Base-by-base conservation (phyloP, 2,797 vertebrate species). In the Falco peregrinus region DNA sequence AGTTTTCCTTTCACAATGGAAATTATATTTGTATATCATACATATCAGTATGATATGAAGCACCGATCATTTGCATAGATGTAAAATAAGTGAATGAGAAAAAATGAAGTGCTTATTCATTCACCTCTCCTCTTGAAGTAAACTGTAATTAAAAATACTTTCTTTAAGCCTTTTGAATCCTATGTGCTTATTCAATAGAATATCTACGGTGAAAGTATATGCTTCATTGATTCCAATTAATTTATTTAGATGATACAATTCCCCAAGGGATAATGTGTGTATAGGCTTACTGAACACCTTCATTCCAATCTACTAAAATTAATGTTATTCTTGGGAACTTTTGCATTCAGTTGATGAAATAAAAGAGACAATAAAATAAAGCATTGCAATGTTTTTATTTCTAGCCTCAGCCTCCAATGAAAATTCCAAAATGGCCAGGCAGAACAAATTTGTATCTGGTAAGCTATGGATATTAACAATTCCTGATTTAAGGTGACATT, bases 161-260 rank as follows among this genome's bases (percentile, higher is more conserved):
- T 92, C 13, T 86, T 81, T 78, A 90, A 74, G 59, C 10, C 45
- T 67, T 86, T 88, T 86, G 31, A 70, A 25, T 93, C 67, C 51
- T 70, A 80, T 29, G n/a, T 68, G 31, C 25, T 70, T 22, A 25
- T 91, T 75, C 80, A 95, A 63, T 29, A 60, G 37, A 71, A 91
- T 59, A 92, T 88, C 57, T 89, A 84, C 47, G 70, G 48, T 79
- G 90, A 73, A 87, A 90, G 41, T 51, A 57, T 35, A 78, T 48
- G 81, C 75, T 91, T 83, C 82, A 91, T 65, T 89, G 87, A 69
- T 84, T 95, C 53, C 35, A 96, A 89, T 90, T 95, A 92, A 89
- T 91, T 87, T 86, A 70, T 83, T 84, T 85, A 65, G 91, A 71
- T 74, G 16, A 93, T 41, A 70, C 11, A 63, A 14, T 84, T 95